These are phyloP conservation scores for Leptinotarsa peninsularis DNA, from an alignment of 2,888 invertebrate genomes.

Conservation along the genomic window DNA sequence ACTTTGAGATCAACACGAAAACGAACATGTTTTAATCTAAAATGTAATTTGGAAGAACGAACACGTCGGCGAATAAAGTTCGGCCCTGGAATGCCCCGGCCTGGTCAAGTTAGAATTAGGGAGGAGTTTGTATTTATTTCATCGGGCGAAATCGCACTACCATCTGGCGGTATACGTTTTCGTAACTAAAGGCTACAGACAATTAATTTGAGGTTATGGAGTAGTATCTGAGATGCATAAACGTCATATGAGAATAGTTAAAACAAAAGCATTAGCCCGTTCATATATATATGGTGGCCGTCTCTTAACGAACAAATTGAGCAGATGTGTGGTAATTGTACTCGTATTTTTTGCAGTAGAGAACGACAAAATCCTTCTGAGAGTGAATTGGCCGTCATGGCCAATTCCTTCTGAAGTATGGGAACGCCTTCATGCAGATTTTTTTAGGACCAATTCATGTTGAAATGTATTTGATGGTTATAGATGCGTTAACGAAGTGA, in stretches of 20 bases:
- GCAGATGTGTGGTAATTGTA: not conserved
- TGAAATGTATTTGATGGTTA: not conserved
- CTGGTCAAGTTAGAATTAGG: too few relatives aligned
- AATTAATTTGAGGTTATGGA: too few relatives aligned
- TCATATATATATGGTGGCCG: not conserved
- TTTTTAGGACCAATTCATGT: conserved; percentile 10
- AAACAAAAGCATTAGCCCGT: not conserved
- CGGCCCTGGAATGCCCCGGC: too few relatives aligned
- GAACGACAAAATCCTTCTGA: not conserved
- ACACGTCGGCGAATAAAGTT: too few relatives aligned
- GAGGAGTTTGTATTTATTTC: too few relatives aligned
- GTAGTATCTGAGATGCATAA: not conserved
- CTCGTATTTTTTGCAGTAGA: not conserved
- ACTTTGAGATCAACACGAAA: too few relatives aligned
- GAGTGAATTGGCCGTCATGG: not conserved
- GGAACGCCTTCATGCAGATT: conserved; percentile 1
- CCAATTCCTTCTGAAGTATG: not conserved
- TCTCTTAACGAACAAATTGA: not conserved
- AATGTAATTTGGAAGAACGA: too few relatives aligned
- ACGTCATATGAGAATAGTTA: not conserved
- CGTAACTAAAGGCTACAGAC: too few relatives aligned
- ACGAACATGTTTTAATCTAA: too few relatives aligned
- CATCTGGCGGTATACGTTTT: too few relatives aligned
- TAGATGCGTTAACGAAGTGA: not conserved
- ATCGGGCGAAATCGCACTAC: too few relatives aligned